phyloP scores from a whole-genome alignment of 1,140 invertebrate species.

The Amyelois transitella region DNA sequence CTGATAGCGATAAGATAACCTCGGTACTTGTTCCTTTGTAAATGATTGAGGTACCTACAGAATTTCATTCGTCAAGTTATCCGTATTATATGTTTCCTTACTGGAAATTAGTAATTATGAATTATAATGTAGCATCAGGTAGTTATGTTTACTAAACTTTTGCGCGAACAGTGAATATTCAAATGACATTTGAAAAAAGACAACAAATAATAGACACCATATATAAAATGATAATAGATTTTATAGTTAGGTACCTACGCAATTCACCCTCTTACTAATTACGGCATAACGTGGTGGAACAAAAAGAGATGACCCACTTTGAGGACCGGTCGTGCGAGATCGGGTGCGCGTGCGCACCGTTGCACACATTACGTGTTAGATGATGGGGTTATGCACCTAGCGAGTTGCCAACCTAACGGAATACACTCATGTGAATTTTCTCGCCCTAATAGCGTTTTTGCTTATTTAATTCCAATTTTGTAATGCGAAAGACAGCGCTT shows the following conservation, averaged over 20 bases:
- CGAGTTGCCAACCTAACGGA: constrained; percentile 54
- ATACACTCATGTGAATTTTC: constrained; percentile 68
- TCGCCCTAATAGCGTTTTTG: constrained; percentile 67
- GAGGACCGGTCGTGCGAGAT: constrained; percentile 68
- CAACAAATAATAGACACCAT: background rate
- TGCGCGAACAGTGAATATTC: background rate
- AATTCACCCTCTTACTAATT: constrained; percentile 66
- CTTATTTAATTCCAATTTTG: constrained; percentile 48
- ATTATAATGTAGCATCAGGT: background rate
- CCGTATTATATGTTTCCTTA: background rate
- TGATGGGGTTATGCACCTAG: constrained; percentile 61
- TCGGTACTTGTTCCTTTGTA: background rate
- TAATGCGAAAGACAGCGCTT: constrained; percentile 35
- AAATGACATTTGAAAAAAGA: background rate
- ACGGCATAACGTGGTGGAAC: constrained; percentile 70
- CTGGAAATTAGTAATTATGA: background rate
- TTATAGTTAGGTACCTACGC: too few species aligned
- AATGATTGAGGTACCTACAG: background rate
- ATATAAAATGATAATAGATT: too few species aligned
- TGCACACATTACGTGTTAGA: constrained; percentile 66
- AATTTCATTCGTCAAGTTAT: background rate
- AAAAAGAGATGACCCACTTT: constrained; percentile 75
- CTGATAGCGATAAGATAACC: background rate
- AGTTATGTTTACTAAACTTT: background rate
- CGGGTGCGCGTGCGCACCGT: constrained; percentile 60